Conservation (phyloP, 2,113 vertebrate species). For the Columba livia region DNA sequence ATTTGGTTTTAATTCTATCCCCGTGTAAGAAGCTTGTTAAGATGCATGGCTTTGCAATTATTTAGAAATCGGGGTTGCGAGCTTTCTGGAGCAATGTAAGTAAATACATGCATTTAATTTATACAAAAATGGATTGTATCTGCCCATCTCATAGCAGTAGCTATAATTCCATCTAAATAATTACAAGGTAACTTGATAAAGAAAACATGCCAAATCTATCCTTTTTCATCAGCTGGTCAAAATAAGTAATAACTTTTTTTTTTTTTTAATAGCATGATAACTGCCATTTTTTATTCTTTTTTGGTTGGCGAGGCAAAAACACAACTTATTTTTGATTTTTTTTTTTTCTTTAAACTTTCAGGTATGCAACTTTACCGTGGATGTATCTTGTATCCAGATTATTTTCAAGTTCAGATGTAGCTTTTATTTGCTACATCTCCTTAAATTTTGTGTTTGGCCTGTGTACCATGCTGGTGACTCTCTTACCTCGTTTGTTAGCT, state of each 20-base stretch:
- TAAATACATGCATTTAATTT: not conserved
- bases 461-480: slow-evolving; percentile 75
- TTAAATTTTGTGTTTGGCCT: slow-evolving; percentile 77
- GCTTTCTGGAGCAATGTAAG: not conserved
- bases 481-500: slow-evolving; percentile 71
- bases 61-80: not conserved
- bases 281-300: not conserved
- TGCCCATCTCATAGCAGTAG: not conserved
- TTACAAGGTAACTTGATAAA: not conserved
- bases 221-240: not conserved
- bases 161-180: not conserved
- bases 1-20: not conserved
- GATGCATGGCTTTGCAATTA: not conserved
- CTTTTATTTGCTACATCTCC: slow-evolving; percentile 75
- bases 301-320: fast-evolving
- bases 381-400: slow-evolving; percentile 75
- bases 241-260: not conserved
- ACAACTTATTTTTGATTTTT: not conserved
- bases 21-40: not conserved
- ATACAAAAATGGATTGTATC: not conserved
- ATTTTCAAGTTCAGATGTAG: slow-evolving; percentile 74
- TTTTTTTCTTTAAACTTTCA: slow-evolving; percentile 25
- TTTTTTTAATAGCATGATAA: not conserved
- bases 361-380: slow-evolving; percentile 75
- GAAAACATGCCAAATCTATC: not conserved